Conservation (phyloP, 2,888 invertebrate genomes). For the Diplazon laetatorius region DNA sequence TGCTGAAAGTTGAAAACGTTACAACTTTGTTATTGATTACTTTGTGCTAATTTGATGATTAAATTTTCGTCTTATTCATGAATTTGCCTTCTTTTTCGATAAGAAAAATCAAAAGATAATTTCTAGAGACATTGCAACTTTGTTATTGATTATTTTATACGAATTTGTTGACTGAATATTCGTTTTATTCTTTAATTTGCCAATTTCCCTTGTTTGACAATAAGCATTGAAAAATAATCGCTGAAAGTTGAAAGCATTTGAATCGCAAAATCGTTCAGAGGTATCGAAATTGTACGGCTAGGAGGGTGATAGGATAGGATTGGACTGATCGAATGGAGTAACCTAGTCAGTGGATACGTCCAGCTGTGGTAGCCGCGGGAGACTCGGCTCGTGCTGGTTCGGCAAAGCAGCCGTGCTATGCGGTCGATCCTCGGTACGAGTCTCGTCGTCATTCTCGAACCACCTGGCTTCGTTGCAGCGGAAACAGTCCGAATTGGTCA, state of each 20-base stretch:
- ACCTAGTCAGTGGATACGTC: not conserved
- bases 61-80: too few relatives aligned
- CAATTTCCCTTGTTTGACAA: not conserved
- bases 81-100: too few relatives aligned
- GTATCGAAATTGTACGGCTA: not conserved
- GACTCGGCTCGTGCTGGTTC: not conserved
- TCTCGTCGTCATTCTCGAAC: constrained; percentile 13
- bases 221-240: not conserved
- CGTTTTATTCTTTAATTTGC: not conserved
- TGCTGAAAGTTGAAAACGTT: too few relatives aligned
- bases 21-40: too few relatives aligned
- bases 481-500: constrained; percentile 48
- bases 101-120: too few relatives aligned
- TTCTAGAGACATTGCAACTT: too few relatives aligned
- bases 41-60: too few relatives aligned
- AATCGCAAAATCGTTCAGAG: not conserved
- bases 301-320: constrained; percentile 4
- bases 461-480: constrained; percentile 25
- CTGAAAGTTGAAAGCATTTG: not conserved
- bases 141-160: too few relatives aligned
- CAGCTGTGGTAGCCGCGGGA: not conserved
- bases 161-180: too few relatives aligned
- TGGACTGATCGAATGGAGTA: constrained; percentile 3
- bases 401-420: constrained; percentile 8
- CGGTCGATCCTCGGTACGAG: constrained; percentile 37